Evolutionary conservation across 2,888 invertebrate genomes (phyloP).

Genomic region (Apodemia mormo): DNA sequence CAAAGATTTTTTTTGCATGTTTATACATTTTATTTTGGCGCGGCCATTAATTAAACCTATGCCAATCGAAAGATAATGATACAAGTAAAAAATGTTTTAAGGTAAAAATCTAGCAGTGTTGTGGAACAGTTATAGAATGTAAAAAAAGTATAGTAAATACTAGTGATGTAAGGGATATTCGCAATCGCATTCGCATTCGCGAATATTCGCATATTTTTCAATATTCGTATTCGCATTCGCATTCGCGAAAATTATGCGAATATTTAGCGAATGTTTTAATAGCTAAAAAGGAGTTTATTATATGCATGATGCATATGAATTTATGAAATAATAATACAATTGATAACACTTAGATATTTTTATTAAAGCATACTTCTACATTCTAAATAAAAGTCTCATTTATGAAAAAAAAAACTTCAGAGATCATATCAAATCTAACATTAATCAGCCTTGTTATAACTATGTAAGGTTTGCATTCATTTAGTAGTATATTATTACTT

Average conservation of each 20-base stretch:
- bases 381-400: too few species aligned
- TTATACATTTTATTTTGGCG: too few species aligned
- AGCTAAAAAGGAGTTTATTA: too few species aligned
- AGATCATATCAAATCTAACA: conserved; percentile 22
- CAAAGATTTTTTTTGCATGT: too few species aligned
- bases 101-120: too few species aligned
- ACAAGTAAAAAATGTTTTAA: too few species aligned
- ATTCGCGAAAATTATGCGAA: conserved; percentile 25
- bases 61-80: too few species aligned
- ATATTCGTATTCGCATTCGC: conserved; percentile 30
- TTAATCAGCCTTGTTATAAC: conserved; percentile 23
- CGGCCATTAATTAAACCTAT: too few species aligned
- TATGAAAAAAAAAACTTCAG: conserved; percentile 23
- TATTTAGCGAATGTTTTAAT: conserved; percentile 31
- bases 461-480: too few species aligned
- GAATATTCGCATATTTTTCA: conserved; percentile 30
- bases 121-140: too few species aligned
- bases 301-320: too few species aligned
- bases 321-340: conserved; percentile 28
- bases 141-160: not conserved
- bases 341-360: conserved; percentile 25
- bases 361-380: conserved; percentile 26
- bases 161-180: conserved; percentile 26
- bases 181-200: conserved; percentile 23
- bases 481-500: too few species aligned